Evolutionary conservation across 2,113 vertebrate genomes (phyloP), one percentile per base, ranked within the genome.

Genomic region (Vulpes lagopus): DNA sequence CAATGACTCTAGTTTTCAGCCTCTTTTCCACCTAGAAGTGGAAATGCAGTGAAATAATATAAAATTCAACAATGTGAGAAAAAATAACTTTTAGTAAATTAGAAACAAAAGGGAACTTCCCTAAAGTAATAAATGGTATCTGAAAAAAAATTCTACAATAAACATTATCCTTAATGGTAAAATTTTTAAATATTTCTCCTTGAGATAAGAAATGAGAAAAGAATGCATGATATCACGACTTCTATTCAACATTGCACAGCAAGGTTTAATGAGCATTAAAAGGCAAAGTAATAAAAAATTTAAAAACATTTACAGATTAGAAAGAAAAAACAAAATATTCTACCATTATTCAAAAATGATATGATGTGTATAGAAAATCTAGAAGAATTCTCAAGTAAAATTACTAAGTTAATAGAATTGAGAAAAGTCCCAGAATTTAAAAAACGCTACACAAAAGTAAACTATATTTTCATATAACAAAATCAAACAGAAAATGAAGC

Each of bases 401-500:
- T 43, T 67, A 57, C 35, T 90, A 59, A n/a, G 49, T 74, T 76
- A 76, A 49, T 32, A 27, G 9, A 82, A 62, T 74, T 91, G n/a
- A 86, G 7, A 2, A 74, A 82, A 55, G 32, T 90, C 25, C 51
- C 65, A 81, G 51, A 86, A 95, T 51, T 23, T 25, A 32, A 86
- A 49, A 81, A 89, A 76, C 59, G 53, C 19, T 71, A 32, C 51
- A 64, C 22, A 27, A 25, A 81, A 91, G 84, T 35, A 84, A 95
- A 60, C 15, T 27, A 6, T 87, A 80, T 93, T 81, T 89, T 93
- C 15, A 53, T 81, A 80, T 20, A 84, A 49, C 3, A 89, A 5
- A 87, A 69, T 92, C 51, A 94, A 67, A 69, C 12, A 62, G 53
- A 96, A 87, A 82, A 79, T 62, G 3, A 81, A 87, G 38, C 10